phyloP scores from a whole-genome alignment of 2,888 invertebrate species.

The Neoitamus cyanurus region DNA sequence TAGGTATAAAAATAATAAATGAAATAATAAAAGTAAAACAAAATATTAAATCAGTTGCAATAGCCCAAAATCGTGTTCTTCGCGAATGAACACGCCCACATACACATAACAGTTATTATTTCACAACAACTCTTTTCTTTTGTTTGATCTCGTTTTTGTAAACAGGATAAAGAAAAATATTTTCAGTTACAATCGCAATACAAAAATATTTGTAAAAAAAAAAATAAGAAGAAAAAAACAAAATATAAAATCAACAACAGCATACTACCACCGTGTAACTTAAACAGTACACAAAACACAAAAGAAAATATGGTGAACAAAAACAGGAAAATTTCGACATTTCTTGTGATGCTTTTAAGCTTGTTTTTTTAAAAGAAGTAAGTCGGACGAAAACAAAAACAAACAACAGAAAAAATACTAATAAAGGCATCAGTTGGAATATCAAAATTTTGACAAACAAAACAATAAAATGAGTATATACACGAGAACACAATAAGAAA shows the following conservation, averaged over 20 bases:
- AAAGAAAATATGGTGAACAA: not conserved
- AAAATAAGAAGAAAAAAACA: not conserved
- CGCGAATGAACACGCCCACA: constrained; percentile 15
- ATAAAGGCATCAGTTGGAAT: not conserved
- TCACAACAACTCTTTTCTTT: not conserved
- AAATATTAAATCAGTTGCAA: constrained; percentile 49
- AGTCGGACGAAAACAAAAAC: not conserved
- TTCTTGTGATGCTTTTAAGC: not conserved
- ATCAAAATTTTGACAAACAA: not conserved
- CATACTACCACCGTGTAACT: not conserved
- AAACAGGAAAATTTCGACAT: not conserved
- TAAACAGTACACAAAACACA: not conserved
- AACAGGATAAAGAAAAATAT: not conserved
- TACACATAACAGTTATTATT: constrained; percentile 34
- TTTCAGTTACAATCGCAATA: not conserved
- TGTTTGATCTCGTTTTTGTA: not conserved
- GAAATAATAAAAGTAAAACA: constrained; percentile 14
- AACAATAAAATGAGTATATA: not conserved
- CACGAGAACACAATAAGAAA: not conserved
- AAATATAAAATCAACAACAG: not conserved
- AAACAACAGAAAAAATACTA: not conserved
- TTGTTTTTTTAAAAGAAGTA: not conserved
- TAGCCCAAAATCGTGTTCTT: constrained; percentile 48
- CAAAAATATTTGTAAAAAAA: constrained; percentile 18
- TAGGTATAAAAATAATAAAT: not conserved